Evolutionary conservation across 2,888 invertebrate genomes (phyloP).

Genomic region (Cancer borealis): DNA sequence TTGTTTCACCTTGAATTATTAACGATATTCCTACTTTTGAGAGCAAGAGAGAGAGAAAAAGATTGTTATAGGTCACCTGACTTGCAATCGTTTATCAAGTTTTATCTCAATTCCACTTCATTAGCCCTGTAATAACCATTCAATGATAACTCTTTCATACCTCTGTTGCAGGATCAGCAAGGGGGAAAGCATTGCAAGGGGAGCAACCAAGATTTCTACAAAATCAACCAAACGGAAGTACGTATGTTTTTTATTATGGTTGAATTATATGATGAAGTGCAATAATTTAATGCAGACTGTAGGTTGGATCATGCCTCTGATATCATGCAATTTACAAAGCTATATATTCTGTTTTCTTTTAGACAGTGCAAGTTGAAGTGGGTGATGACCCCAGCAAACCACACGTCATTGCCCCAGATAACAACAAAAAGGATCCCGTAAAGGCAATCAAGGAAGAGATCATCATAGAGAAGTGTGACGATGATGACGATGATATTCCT

Average conservation of each 20-base stretch:
- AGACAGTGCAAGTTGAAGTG: conserved; percentile 50
- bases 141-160: not conserved
- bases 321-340: not conserved
- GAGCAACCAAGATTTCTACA: not conserved
- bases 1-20: too few relatives aligned
- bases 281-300: not conserved
- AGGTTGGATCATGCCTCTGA: not conserved
- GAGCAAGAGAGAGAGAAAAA: not conserved
- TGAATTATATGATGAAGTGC: not conserved
- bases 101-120: not conserved
- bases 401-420: not conserved
- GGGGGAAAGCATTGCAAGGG: not conserved
- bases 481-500: not conserved
- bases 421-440: not conserved
- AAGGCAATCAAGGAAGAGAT: conserved; percentile 29
- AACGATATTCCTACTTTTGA: not conserved
- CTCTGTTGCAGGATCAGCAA: not conserved
- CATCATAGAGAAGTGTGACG: not conserved
- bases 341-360: not conserved
- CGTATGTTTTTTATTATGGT: not conserved
- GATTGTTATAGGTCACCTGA: not conserved
- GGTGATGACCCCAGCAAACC: conserved; percentile 48
- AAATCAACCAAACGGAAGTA: not conserved
- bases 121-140: not conserved
- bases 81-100: not conserved